Conservation (phyloP, 1,140 invertebrate genomes). For the Hydropsyche tenuis region DNA sequence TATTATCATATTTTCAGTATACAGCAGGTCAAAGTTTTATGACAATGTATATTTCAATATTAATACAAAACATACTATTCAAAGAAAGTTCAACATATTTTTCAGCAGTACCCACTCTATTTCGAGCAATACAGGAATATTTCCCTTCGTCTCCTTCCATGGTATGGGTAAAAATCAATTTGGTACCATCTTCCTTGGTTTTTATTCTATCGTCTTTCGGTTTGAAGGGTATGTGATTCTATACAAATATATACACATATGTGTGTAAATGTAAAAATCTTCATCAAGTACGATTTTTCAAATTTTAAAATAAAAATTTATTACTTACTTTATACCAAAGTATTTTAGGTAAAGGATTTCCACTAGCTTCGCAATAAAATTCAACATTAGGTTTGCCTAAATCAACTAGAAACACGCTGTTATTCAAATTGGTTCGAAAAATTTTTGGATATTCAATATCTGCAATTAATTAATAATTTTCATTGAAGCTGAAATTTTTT, state of each 20-base stretch:
- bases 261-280: slow-evolving; percentile 20
- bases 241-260: slow-evolving; percentile 7
- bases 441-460: slow-evolving; percentile 32
- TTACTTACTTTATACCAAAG: slow-evolving; percentile 57
- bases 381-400: slow-evolving; percentile 50
- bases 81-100: slow-evolving; percentile 53
- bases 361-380: slow-evolving; percentile 53
- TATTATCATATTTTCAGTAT: no score
- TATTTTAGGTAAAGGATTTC: slow-evolving; percentile 54
- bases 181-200: slow-evolving; percentile 24
- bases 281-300: no score
- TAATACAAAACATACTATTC: slow-evolving; percentile 52
- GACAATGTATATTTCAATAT: slow-evolving; percentile 37
- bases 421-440: slow-evolving; percentile 47
- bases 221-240: slow-evolving; percentile 7
- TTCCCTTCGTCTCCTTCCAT: slow-evolving; percentile 44
- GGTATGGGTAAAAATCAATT: slow-evolving; percentile 40
- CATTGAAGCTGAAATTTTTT: no score
- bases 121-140: slow-evolving; percentile 56
- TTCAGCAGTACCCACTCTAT: slow-evolving; percentile 53
- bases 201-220: slow-evolving; percentile 35
- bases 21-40: slow-evolving; percentile 13
- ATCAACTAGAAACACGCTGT: slow-evolving; percentile 40
- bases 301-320: no score
- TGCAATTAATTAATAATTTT: slow-evolving; percentile 14